phyloP scores from a whole-genome alignment of 2,888 invertebrate species.

The Drosophila mimetica region DNA sequence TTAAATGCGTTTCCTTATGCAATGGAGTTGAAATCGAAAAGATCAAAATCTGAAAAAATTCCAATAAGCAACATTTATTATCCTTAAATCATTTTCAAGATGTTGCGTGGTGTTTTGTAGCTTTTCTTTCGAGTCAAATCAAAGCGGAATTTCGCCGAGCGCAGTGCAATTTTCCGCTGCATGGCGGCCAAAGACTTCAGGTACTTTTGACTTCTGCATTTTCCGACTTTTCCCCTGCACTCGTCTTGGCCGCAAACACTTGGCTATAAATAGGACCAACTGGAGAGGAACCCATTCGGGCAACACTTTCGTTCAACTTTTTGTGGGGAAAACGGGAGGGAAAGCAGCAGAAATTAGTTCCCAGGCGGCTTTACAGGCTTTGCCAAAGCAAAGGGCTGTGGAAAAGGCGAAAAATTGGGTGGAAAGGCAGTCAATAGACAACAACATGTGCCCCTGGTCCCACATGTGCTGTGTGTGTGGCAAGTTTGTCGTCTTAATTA shows the following conservation, averaged over 20 bases:
- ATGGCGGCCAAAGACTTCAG: slow-evolving; percentile 18
- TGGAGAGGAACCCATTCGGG: slow-evolving; percentile 19
- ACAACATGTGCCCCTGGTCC: slow-evolving; percentile 49
- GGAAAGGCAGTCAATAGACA: slow-evolving; percentile 22
- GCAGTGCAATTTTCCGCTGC: slow-evolving; percentile 27
- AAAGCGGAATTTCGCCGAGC: slow-evolving; percentile 3
- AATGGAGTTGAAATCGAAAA: too few relatives aligned
- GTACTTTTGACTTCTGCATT: slow-evolving; percentile 12
- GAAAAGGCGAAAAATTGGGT: neutral
- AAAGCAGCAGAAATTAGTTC: slow-evolving; percentile 40
- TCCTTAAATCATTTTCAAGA: neutral
- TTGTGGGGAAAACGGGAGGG: neutral
- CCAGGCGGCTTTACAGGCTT: slow-evolving; percentile 32
- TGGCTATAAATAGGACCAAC: slow-evolving; percentile 48
- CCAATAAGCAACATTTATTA: too few relatives aligned
- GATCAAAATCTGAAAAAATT: too few relatives aligned
- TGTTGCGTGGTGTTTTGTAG: neutral
- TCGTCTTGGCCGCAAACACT: slow-evolving; percentile 20
- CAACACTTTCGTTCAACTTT: slow-evolving; percentile 50
- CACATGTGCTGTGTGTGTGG: slow-evolving; percentile 54
- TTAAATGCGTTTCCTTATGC: too few relatives aligned
- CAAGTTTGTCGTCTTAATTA: slow-evolving; percentile 60
- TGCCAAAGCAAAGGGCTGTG: neutral
- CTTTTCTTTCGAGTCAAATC: slow-evolving; percentile 28
- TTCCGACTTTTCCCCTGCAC: slow-evolving; percentile 7